Percentiles rank a stretch among this genome's conserved stretches.
These are phyloP conservation scores for Operophtera brumata DNA, from an alignment of 2,888 invertebrate species.

Conservation along the genomic window DNA sequence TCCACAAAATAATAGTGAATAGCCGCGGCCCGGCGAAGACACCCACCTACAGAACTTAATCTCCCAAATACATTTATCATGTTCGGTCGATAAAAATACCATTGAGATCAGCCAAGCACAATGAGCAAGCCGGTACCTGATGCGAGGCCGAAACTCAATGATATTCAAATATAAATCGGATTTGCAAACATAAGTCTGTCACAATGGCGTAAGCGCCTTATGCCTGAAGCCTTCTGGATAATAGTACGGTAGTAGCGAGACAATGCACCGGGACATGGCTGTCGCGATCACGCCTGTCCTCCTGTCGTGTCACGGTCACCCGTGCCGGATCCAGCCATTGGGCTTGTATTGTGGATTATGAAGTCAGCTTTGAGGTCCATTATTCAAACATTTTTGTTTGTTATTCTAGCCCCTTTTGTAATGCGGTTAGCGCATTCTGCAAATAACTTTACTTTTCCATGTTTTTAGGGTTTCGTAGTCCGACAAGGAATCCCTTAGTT, in stretches of 20 bases:
- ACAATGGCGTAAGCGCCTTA: constrained; percentile 73
- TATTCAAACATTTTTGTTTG: constrained; percentile 36
- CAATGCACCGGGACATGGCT: constrained; percentile 41
- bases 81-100: constrained; percentile 76
- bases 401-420: constrained; percentile 21
- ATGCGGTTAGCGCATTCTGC: constrained; percentile 3
- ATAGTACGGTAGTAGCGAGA: constrained; percentile 46
- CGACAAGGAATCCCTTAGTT: too few species aligned
- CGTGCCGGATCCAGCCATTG: constrained; percentile 41
- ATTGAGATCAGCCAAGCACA: constrained; percentile 74
- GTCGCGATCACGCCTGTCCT: constrained; percentile 45
- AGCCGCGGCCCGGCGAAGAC: constrained; percentile 43
- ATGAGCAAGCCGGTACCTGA: constrained; percentile 65
- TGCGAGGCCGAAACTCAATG: constrained; percentile 76
- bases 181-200: constrained; percentile 76
- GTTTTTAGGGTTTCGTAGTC: too few species aligned
- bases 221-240: constrained; percentile 40
- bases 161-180: constrained; percentile 81
- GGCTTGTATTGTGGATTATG: constrained; percentile 55
- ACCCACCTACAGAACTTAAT: constrained; percentile 70
- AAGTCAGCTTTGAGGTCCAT: constrained; percentile 50
- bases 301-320: constrained; percentile 33
- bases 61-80: constrained; percentile 78
- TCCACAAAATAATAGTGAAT: constrained; percentile 46
- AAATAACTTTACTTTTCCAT: too few species aligned